Base-by-base conservation (phyloP, 2,113 vertebrate species). In the Alectura lathami region DNA sequence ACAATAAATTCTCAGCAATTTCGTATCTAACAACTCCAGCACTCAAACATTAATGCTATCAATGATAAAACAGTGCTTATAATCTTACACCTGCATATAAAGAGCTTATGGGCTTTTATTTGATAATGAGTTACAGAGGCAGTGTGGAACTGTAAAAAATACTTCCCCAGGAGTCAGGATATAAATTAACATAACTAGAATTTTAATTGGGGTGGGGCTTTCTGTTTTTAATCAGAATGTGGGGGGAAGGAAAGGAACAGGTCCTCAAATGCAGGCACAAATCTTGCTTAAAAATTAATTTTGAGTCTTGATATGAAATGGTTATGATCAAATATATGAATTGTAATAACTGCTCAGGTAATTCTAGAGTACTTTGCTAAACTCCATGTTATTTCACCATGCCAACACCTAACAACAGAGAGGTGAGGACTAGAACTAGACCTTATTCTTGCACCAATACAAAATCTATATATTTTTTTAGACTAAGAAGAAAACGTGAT, bases 51-150 rank as follows among this genome's bases (percentile, higher is more conserved):
- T 91, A 96, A 96, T 75, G n/a, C 50, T 88, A 51, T 77, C 83
- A 91, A 83, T 48, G 93, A 72, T 83, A 76, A 93, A 96, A 81
- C 40, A 94, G 82, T 48, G 84, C 93, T 91, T 66, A 83, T 47
- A 89, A 88, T 93, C 84, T 83, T 68, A 89, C 16, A 91, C 57
- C 32, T 95, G 81, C 72, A 88, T 73, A 80, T 56, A 80, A 96
- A 93, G 45, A 93, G 67, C 57, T 97, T 96, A 89, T 17, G 26
- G 84, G 11, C 45, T 97, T 96, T 93, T 62, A 84, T 86, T 95
- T 80, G 47, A 48, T 91, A 88, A 93, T 74, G 81, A 96, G 32
- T 75, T 87, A 34, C 48, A 93, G 48, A 81, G 18, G 62, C 68
- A 48, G 6, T 43, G 32, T 24, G 12, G 72, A 90, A 85, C 53